Base-by-base conservation (phyloP, 2,888 invertebrate genomes). In the Malacosoma neustria region DNA sequence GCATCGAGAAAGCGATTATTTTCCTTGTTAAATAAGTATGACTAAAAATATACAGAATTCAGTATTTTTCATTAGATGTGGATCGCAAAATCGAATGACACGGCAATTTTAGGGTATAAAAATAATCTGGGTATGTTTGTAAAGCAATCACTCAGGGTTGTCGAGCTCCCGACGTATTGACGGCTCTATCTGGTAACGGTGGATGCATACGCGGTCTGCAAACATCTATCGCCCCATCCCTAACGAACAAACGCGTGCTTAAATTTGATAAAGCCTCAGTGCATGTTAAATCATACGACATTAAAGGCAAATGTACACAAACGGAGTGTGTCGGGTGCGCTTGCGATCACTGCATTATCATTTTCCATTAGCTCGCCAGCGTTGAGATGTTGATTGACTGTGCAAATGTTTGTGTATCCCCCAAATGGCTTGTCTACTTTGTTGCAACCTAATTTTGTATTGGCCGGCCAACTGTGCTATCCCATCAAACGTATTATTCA, bases 221-320 rank as follows among this genome's bases (percentile, higher is more conserved):
- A 81, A 81, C 80, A 81, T 61, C 67, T 68, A 70, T 60, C 65
- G 59, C 66, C 63, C 69, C 65, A 62, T 51, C 61, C 64, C 59
- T 58, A 54, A 42, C 56, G 66, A 66, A 69, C 72, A 72, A 77
- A 80, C 82, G 81, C 75, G 81, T 82, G 82, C 77, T 77, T 75
- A 82, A 81, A 73, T 80, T 77, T 77, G 82, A 82, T 82, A 84
- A 81, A 77, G 72, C 72, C 64, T 69, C 67, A 55, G 67, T 77
- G 76, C 73, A 77, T 80, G 80, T 82, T 76, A 81, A 79, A 81
- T 81, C 76, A 81, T 77, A 73, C 65, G 69, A 70, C 72, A 77
- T 77, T 79, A 51, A 54, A 54, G 49, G 65, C 63, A 50, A 64
- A 59, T 62, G 68, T 71, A 67, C 65, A 68, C 60, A 71, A 45